Evolutionary conservation across 2,113 vertebrate genomes (phyloP), one percentile per base, ranked within the genome.

Genomic region (rabbit (Oryctolagus cuniculus)): DNA sequence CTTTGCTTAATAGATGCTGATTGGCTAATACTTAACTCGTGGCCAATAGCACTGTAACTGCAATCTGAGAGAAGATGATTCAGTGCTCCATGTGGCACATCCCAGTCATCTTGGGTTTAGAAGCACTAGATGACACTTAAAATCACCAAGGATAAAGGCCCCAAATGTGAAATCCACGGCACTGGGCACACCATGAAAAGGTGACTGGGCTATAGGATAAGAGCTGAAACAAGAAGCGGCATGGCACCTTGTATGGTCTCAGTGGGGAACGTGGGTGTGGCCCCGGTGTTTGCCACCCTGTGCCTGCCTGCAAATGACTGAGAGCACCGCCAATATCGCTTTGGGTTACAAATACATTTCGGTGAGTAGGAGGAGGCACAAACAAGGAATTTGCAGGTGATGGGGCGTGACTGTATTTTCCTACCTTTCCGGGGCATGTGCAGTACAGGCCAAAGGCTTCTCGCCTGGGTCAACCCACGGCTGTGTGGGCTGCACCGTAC

Each of bases 401-500:
- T 0, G 36, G 87, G n/a, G 36, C 7, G 12, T 0, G n/a, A 1
- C 0, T 1, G 7, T 15, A 25, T 16, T 67, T 70, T 67, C 93
- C 96, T 98, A 99, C 99, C 99, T 99, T 98, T 99, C 99, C 0
- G 99, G 99, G 89, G 99, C 99, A 0, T 99, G 99, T 13, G 99
- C 99, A 0, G 99, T 99, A 93, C 99, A 99, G 97, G 99, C 99
- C 96, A 99, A 97, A 67, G 99, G 98, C 90, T 99, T 99, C 95
- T 99, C 99, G 55, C 99, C 99, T 0, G 99, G 99, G 97, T 99
- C 99, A 0, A 98, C 97, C 99, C 99, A 99, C 0, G 99, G 98
- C 98, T 99, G 99, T 0, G 99, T 99, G 95, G 99, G 99, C 98
- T 99, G 99, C 38, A 99, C 99, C 0, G 99, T 99, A 94, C 99